phyloP scores from a whole-genome alignment of 1,140 invertebrate genomes.

The Saxidomus purpurata region DNA sequence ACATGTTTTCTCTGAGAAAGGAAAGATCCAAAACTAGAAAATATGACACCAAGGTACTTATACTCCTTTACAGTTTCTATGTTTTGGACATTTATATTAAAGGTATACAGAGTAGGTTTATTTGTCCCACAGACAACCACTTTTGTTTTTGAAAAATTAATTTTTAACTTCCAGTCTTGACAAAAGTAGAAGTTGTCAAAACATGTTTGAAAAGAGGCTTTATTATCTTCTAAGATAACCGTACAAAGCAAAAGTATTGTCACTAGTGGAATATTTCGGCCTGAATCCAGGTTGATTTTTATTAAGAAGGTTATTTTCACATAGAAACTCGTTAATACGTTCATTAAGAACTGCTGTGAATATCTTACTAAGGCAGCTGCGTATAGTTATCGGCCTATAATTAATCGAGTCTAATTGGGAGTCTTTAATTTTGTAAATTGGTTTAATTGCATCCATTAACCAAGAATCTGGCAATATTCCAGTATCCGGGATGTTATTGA shows the following conservation, averaged over 20 bases:
- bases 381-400: constrained; percentile 24
- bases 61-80: no score
- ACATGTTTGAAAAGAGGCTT: not conserved
- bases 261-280: constrained; percentile 1
- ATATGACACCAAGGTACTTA: no score
- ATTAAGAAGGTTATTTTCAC: not conserved
- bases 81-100: no score
- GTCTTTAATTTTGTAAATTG: no score
- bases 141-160: constrained; percentile 39
- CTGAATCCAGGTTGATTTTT: constrained; percentile 37
- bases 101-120: constrained; percentile 1
- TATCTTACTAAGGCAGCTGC: constrained; percentile 19
- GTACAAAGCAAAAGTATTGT: not conserved
- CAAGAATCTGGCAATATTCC: no score
- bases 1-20: no score
- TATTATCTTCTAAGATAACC: not conserved
- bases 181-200: not conserved
- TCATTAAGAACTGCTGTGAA: constrained; percentile 6
- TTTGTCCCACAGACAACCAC: constrained; percentile 27
- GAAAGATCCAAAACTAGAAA: no score
- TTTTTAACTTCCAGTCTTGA: not conserved
- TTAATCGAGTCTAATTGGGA: not conserved
- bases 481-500: not conserved
- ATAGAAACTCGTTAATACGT: not conserved
- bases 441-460: no score